phyloP scores from a whole-genome alignment of 2,113 vertebrate species.

The Apus apus region DNA sequence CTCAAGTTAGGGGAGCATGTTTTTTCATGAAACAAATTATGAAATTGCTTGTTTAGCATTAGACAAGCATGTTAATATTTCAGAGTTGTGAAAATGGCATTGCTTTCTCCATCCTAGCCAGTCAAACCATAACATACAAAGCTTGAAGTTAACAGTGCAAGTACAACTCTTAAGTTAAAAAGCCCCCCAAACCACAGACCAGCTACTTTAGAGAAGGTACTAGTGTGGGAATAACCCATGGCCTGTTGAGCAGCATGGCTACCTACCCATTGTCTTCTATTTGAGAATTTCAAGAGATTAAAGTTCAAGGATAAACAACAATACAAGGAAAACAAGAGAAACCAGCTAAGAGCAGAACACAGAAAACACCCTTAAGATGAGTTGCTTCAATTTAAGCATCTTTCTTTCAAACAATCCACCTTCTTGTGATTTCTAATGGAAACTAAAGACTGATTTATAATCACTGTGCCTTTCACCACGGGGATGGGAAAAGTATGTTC shows the following conservation, averaged over 20 bases:
- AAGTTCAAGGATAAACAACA: not conserved
- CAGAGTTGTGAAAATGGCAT: not conserved
- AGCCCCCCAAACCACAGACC: not conserved
- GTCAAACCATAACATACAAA: not conserved
- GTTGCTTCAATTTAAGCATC: not conserved
- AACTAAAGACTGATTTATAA: not conserved
- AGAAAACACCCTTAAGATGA: not conserved
- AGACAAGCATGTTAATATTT: not conserved
- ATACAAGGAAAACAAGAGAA: not conserved
- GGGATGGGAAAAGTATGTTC: not conserved
- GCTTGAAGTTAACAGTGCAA: not conserved
- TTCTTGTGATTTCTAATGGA: not conserved
- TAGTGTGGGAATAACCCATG: fast-evolving
- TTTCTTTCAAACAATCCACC: not conserved
- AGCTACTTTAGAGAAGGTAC: not conserved
- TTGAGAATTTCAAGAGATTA: too few species aligned
- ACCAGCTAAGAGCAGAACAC: not conserved
- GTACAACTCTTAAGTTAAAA: not conserved
- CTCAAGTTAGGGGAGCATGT: not conserved
- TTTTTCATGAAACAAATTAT: conserved; percentile 11
- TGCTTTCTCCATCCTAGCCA: not conserved
- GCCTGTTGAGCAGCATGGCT: not conserved
- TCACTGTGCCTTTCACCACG: not conserved
- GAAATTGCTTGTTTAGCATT: not conserved
- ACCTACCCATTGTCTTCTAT: not conserved